These are phyloP conservation scores for Machimus atricapillus DNA, from an alignment of 2,888 invertebrate species.

Conservation along the genomic window DNA sequence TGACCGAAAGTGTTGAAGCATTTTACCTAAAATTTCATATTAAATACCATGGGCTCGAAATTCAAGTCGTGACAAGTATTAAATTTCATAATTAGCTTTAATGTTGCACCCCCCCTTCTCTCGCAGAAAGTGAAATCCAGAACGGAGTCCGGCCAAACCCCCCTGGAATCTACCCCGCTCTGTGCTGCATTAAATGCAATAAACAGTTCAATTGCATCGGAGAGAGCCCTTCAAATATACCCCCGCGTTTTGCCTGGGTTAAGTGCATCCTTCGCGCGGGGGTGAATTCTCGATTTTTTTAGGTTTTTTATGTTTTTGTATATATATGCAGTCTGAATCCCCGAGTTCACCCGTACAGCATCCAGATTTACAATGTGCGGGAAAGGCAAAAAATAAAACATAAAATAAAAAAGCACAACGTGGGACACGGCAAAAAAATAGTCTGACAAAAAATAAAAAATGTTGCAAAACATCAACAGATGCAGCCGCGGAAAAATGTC, in stretches of 20 bases:
- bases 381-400: not conserved
- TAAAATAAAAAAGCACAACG: too few relatives aligned
- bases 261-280: constrained; percentile 2
- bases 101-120: constrained; percentile 1
- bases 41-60: not conserved
- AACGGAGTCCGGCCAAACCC: not conserved
- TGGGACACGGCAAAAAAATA: not conserved
- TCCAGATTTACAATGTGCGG: constrained; percentile 14
- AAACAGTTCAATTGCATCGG: constrained; percentile 32
- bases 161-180: not conserved
- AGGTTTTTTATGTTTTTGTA: not conserved
- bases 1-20: not conserved
- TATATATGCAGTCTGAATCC: not conserved
- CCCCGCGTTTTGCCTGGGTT: not conserved
- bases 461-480: constrained; percentile 37
- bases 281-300: not conserved
- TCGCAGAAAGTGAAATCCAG: constrained; percentile 43
- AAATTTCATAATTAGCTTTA: constrained; percentile 46
- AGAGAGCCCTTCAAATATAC: constrained; percentile 21
- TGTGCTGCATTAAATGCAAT: constrained; percentile 9
- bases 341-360: not conserved
- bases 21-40: constrained; percentile 15
- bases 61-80: constrained; percentile 38
- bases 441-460: not conserved
- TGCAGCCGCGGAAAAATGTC: constrained; percentile 40